Conservation (phyloP, 1,140 invertebrate genomes). For the Cyclargus thomasi region DNA sequence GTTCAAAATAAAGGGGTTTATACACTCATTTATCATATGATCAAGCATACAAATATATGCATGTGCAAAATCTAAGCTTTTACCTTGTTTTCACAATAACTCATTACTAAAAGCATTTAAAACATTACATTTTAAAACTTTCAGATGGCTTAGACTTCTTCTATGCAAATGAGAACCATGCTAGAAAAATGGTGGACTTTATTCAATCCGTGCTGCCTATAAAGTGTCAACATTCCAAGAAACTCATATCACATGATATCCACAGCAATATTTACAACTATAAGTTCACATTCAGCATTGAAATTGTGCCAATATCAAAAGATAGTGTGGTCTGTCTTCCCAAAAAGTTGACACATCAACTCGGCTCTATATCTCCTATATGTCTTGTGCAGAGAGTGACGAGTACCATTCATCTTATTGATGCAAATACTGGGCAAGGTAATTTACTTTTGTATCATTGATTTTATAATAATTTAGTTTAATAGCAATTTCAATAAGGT, state of each 20-base stretch:
- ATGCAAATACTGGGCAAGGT: conserved; percentile 94
- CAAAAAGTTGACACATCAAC: conserved; percentile 88
- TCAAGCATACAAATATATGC: too few relatives aligned
- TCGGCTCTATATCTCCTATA: conserved; percentile 94
- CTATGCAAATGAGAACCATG: conserved; percentile 91
- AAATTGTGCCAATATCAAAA: conserved; percentile 97
- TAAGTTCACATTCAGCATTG: conserved; percentile 94
- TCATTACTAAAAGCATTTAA: too few relatives aligned
- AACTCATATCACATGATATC: conserved; percentile 97
- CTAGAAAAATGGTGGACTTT: conserved; percentile 97
- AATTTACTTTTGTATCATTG: conserved; percentile 5
- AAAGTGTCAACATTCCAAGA: conserved; percentile 92
- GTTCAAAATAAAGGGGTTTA: too few relatives aligned
- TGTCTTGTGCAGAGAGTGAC: conserved; percentile 94
- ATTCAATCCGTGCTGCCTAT: conserved; percentile 90
- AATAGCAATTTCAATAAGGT: background rate
- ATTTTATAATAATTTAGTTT: background rate
- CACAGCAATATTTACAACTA: conserved; percentile 98
- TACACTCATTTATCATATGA: too few relatives aligned
- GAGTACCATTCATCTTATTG: conserved; percentile 93
- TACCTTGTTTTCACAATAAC: too few relatives aligned
- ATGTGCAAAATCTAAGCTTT: too few relatives aligned
- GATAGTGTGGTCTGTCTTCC: conserved; percentile 96
- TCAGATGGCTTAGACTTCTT: conserved; percentile 97
- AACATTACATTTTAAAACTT: background rate